phyloP scores from a whole-genome alignment of 1,140 invertebrate species.

The Meloidogyne chitwoodi region DNA sequence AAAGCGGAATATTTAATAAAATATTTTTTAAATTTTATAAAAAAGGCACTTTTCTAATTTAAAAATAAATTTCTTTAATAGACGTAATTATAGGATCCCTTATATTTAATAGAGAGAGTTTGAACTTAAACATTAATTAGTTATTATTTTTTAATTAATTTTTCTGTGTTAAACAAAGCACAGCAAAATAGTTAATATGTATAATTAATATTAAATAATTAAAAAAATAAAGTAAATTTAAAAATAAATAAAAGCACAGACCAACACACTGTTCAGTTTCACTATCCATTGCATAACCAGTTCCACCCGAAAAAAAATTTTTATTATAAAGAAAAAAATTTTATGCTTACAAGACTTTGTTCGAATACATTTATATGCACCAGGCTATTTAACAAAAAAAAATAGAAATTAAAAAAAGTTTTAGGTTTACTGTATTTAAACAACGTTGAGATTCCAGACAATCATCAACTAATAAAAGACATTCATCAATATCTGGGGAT shows the following conservation, averaged over 20 bases:
- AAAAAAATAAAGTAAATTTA: background rate
- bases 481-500: slow-evolving; percentile 55
- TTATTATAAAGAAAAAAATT: background rate
- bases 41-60: too few species aligned
- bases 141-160: too few species aligned
- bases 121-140: too few species aligned
- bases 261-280: slow-evolving; percentile 79
- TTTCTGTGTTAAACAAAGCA: too few species aligned
- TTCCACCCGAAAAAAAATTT: slow-evolving; percentile 66
- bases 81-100: too few species aligned
- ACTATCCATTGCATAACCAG: slow-evolving; percentile 87
- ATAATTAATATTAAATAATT: background rate
- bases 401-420: background rate
- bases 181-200: too few species aligned
- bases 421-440: slow-evolving; percentile 44
- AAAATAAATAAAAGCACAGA: slow-evolving; percentile 58
- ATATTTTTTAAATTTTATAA: too few species aligned
- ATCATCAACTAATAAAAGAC: slow-evolving; percentile 52
- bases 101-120: too few species aligned
- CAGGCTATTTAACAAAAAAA: slow-evolving; percentile 36
- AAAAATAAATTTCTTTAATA: too few species aligned
- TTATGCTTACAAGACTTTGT: slow-evolving; percentile 70
- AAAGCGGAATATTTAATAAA: too few species aligned
- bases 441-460: slow-evolving; percentile 57
- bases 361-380: slow-evolving; percentile 68